Evolutionary conservation across 2,113 vertebrate genomes (phyloP).

Genomic region (Dasyprocta punctata): DNA sequence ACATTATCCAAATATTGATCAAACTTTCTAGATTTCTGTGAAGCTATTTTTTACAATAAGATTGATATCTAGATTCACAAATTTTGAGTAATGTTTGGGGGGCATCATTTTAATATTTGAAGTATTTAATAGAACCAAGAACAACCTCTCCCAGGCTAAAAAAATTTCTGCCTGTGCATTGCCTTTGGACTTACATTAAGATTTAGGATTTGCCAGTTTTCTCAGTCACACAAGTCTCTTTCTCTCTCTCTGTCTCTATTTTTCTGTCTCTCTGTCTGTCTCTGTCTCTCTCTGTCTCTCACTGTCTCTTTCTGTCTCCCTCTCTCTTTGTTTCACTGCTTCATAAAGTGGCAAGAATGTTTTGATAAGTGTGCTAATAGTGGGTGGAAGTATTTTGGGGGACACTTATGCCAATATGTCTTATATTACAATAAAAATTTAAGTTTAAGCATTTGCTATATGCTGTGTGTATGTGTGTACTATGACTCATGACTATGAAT

Average conservation of each 20-base stretch:
- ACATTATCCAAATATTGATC: neutral
- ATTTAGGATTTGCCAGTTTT: neutral
- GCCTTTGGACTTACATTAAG: neutral
- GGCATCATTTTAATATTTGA: neutral
- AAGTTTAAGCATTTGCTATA: neutral
- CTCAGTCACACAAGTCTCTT: neutral
- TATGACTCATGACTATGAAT: neutral
- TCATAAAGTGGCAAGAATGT: neutral
- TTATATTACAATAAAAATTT: neutral
- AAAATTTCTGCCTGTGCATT: neutral
- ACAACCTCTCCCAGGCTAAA: neutral
- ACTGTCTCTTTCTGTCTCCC: neutral
- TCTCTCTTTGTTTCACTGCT: neutral
- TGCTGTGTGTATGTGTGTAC: neutral
- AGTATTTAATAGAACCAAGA: neutral
- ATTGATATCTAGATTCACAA: neutral
- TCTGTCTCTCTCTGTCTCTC: neutral
- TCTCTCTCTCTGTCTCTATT: neutral
- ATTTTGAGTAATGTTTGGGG: neutral
- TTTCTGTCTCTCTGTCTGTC: neutral
- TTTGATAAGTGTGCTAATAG: neutral
- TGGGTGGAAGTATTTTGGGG: neutral
- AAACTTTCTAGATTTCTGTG: neutral
- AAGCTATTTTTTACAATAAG: neutral
- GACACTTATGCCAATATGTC: neutral